Evolutionary conservation across 2,113 vertebrate species (phyloP).

Genomic region (Danio rerio): GRCz12tu NC_133184.1:30386501-30387000

Average conservation of each 20-base stretch:
- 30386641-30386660: too few species aligned
- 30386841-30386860: background rate
- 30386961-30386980: constrained; percentile 8
- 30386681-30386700: too few species aligned
- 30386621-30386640: too few species aligned
- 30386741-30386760: background rate
- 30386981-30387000: constrained; percentile 25
- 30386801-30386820: background rate
- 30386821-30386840: background rate
- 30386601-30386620: too few species aligned
- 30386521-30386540: too few species aligned
- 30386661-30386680: too few species aligned
- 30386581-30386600: too few species aligned
- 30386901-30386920: constrained; percentile 6
- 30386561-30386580: too few species aligned
- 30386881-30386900: background rate
- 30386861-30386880: background rate
- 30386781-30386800: background rate
- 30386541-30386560: too few species aligned
- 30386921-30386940: background rate
- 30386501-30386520: too few species aligned
- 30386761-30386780: constrained; percentile 8
- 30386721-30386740: too few species aligned
- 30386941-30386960: constrained; percentile 17
- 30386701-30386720: too few species aligned